Evolutionary conservation across 2,113 vertebrate species (phyloP).

Genomic region (Petaurus breviceps): DNA sequence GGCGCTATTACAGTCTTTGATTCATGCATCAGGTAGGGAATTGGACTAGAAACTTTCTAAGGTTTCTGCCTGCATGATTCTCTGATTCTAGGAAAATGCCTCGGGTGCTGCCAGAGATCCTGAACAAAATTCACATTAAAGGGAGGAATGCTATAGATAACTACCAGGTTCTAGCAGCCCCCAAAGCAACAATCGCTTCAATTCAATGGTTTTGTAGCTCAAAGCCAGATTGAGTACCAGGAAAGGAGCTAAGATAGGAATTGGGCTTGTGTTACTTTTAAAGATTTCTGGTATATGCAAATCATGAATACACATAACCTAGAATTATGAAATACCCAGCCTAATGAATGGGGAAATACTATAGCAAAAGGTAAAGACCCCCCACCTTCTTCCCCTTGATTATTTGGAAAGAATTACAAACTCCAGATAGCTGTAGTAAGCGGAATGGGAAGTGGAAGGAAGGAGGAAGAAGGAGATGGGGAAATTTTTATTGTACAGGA

Average conservation of each 20-base stretch:
- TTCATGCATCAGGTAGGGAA: background rate
- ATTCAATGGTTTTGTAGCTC: slow-evolving; percentile 4
- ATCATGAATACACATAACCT: slow-evolving; percentile 14
- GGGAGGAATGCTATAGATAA: background rate
- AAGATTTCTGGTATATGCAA: slow-evolving; percentile 31
- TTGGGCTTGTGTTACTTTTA: slow-evolving; percentile 6
- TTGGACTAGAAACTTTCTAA: background rate
- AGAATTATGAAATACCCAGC: slow-evolving; percentile 23
- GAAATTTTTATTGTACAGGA: background rate
- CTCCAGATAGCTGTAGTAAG: background rate
- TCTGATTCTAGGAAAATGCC: background rate
- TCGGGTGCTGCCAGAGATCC: background rate
- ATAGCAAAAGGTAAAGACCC: background rate
- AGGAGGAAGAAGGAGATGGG: background rate
- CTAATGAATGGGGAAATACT: slow-evolving; percentile 9
- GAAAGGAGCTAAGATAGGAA: slow-evolving; percentile 34
- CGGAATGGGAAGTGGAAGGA: background rate
- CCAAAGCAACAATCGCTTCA: background rate
- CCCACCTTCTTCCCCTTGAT: background rate
- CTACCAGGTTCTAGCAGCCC: slow-evolving; percentile 37
- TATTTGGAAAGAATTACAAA: background rate
- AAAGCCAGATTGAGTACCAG: slow-evolving; percentile 8
- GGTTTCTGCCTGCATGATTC: background rate
- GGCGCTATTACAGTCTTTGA: background rate
- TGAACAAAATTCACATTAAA: background rate